Evolutionary conservation across 2,797 vertebrate genomes (phyloP).

Genomic region (Choloepus didactylus): DNA sequence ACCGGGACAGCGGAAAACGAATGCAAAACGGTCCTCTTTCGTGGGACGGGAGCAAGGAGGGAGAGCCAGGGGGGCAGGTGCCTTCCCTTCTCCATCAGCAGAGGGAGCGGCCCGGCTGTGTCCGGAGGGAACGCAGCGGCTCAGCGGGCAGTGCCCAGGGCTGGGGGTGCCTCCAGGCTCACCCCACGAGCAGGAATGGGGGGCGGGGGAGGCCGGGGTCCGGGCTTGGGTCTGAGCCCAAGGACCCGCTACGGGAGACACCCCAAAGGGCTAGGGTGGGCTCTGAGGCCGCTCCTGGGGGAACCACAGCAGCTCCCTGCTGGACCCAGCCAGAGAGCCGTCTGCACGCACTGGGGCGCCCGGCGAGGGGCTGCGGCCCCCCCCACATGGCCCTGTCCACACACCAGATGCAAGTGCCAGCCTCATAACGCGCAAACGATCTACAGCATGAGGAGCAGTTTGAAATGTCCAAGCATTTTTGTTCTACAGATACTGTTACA

Average conservation of each 20-base stretch:
- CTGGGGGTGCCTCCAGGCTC: accelerated
- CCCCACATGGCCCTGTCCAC: neutral
- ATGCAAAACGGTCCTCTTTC: neutral
- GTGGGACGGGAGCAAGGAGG: neutral
- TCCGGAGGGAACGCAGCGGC: accelerated
- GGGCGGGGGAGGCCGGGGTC: too few species aligned
- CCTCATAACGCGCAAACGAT: accelerated
- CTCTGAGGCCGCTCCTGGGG: neutral
- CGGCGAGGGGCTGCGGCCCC: accelerated
- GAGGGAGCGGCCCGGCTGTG: neutral
- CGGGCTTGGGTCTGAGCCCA: neutral
- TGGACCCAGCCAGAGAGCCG: neutral
- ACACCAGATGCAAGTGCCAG: accelerated
- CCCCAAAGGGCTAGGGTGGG: accelerated
- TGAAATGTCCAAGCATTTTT: accelerated
- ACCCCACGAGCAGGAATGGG: neutral
- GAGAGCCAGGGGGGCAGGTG: neutral
- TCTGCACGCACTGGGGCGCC: accelerated
- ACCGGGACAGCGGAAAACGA: neutral
- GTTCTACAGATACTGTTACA: neutral
- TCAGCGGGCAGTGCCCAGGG: neutral
- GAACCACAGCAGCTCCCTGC: neutral
- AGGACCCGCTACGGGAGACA: neutral
- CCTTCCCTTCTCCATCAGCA: accelerated
- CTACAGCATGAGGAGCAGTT: accelerated